A percentile compares a stretch with the other conserved stretches of the same genome.
phyloP scores from a whole-genome alignment of 2,113 vertebrate genomes.

The Benitochromis conjunctus region DNA sequence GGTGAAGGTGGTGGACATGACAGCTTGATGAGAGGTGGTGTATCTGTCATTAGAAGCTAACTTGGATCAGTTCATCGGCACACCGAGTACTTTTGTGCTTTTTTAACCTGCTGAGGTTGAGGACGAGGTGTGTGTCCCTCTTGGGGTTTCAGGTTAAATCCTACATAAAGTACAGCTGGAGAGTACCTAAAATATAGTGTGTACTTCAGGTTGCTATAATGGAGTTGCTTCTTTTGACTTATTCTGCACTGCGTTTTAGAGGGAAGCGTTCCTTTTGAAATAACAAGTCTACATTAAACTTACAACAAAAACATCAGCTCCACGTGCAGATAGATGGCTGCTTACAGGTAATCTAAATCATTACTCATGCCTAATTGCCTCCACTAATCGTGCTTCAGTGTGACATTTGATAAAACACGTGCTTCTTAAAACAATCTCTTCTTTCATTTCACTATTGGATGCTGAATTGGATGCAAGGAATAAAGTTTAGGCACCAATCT shows the following conservation, averaged over 20 bases:
- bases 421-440: background rate
- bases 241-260: background rate
- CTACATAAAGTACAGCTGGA: background rate
- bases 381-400: background rate
- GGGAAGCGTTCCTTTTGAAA: background rate
- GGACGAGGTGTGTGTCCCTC: background rate
- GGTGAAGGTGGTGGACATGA: constrained; percentile 21
- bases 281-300: background rate
- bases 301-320: background rate
- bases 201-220: background rate
- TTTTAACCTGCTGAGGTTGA: background rate
- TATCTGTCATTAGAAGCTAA: constrained; percentile 4
- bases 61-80: background rate
- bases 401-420: background rate
- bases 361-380: background rate
- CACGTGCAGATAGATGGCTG: background rate
- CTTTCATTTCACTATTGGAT: background rate
- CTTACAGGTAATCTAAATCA: background rate
- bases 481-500: background rate
- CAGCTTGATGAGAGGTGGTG: constrained; percentile 29
- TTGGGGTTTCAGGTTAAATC: background rate
- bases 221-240: background rate
- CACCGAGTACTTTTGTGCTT: background rate
- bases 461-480: background rate
- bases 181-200: background rate